Conservation (phyloP, 2,797 vertebrate genomes). For the Etheostoma nigrum region DNA sequence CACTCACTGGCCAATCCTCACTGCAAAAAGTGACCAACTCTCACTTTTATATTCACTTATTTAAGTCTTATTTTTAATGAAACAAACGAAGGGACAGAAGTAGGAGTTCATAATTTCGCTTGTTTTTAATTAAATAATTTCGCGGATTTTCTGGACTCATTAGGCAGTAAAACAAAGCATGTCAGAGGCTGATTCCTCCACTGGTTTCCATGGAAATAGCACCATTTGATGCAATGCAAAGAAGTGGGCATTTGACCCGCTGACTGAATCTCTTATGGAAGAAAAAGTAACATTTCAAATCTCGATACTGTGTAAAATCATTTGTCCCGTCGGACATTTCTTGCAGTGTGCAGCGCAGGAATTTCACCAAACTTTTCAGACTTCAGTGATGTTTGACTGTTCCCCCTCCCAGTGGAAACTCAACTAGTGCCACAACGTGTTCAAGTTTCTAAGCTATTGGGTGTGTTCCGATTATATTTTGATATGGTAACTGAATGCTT, state of each 20-base stretch:
- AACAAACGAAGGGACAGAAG: accelerated
- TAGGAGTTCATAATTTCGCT: accelerated
- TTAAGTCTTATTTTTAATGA: neutral
- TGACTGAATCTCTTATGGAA: neutral
- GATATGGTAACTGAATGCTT: conserved; percentile 75
- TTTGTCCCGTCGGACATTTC: conserved; percentile 38
- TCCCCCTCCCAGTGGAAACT: neutral
- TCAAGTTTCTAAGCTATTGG: neutral
- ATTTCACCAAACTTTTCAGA: conserved; percentile 16
- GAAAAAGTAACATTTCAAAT: neutral
- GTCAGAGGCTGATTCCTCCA: neutral
- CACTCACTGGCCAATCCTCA: conserved; percentile 25
- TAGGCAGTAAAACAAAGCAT: neutral
- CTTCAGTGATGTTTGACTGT: neutral
- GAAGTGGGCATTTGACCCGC: too few species aligned
- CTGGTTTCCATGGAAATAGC: neutral
- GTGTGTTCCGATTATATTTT: conserved; percentile 60
- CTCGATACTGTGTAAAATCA: neutral
- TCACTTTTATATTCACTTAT: neutral
- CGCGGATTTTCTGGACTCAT: neutral
- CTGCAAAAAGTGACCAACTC: conserved; percentile 32
- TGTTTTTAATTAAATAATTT: neutral
- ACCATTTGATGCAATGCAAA: neutral
- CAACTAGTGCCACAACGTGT: neutral
- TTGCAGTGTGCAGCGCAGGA: conserved; percentile 47